A percentile compares a stretch with the other conserved stretches of the same genome.
Conservation (phyloP, 1,140 invertebrate genomes). For the Hycleus phaleratus region DNA sequence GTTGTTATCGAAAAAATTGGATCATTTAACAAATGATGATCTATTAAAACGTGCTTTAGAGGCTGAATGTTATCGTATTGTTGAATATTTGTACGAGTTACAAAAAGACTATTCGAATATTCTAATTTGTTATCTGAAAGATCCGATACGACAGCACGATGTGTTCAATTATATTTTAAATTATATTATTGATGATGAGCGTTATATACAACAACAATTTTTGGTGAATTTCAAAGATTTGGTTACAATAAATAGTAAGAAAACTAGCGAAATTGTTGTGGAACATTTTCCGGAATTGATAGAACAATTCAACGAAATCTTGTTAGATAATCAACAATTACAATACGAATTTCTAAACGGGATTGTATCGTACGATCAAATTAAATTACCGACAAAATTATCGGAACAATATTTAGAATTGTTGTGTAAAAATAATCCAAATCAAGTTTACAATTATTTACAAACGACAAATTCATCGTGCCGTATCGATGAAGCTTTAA, state of each 20-base stretch:
- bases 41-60: constrained; percentile 40
- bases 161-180: constrained; percentile 67
- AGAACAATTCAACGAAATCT: constrained; percentile 45
- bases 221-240: constrained; percentile 37
- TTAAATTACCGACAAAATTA: constrained; percentile 46
- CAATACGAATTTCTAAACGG: constrained; percentile 56
- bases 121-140: constrained; percentile 43
- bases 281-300: constrained; percentile 44
- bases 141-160: constrained; percentile 55
- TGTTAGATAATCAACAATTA: constrained; percentile 40
- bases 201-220: constrained; percentile 44
- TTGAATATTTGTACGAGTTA: constrained; percentile 44
- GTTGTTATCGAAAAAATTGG: constrained; percentile 59
- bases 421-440: constrained; percentile 50
- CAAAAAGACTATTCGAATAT: constrained; percentile 42
- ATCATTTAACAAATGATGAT: constrained; percentile 45
- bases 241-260: constrained; percentile 40
- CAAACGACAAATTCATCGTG: constrained; percentile 26
- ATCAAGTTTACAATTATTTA: constrained; percentile 34
- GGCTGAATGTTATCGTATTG: constrained; percentile 43
- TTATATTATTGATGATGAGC: constrained; percentile 50
- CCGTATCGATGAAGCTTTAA: constrained; percentile 40
- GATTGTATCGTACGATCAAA: constrained; percentile 48
- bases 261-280: constrained; percentile 48
- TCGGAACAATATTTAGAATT: constrained; percentile 59